Evolutionary conservation across 2,113 vertebrate species (phyloP).

Genomic region (Grantiella picta): DNA sequence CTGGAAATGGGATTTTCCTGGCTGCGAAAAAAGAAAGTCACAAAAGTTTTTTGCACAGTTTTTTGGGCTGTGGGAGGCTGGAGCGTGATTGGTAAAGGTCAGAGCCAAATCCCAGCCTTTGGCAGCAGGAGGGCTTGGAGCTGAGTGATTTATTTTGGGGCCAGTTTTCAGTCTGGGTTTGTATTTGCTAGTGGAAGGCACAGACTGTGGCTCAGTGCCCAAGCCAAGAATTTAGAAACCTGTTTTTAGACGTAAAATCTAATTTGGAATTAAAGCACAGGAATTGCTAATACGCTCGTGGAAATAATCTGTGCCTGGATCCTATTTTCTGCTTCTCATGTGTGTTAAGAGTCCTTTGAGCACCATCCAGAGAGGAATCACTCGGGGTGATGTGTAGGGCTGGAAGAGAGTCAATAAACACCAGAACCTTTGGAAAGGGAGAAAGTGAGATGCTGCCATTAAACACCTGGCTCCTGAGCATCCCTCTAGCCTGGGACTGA

Average conservation of each 20-base stretch:
- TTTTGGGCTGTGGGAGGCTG: background rate
- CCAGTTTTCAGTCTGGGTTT: background rate
- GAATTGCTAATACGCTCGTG: background rate
- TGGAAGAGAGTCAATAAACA: background rate
- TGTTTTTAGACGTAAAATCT: conserved; percentile 7
- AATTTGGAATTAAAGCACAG: conserved; percentile 4
- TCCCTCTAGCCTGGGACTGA: background rate
- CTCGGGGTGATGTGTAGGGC: background rate
- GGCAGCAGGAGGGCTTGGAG: background rate
- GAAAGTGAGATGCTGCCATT: background rate
- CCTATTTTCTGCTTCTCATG: background rate
- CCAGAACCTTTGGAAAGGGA: background rate
- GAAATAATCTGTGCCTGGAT: background rate
- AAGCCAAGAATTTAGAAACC: background rate
- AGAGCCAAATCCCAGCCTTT: background rate
- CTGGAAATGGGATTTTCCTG: background rate
- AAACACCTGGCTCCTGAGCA: background rate
- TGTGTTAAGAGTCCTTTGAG: background rate
- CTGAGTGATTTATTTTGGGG: background rate
- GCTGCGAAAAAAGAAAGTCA: background rate
- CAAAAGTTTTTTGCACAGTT: background rate
- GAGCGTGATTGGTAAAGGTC: background rate
- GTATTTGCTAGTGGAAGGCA: background rate
- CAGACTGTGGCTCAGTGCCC: background rate
- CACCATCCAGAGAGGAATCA: background rate